Conservation (phyloP, 2,888 invertebrate species). For the Eupsilia transversa region DNA sequence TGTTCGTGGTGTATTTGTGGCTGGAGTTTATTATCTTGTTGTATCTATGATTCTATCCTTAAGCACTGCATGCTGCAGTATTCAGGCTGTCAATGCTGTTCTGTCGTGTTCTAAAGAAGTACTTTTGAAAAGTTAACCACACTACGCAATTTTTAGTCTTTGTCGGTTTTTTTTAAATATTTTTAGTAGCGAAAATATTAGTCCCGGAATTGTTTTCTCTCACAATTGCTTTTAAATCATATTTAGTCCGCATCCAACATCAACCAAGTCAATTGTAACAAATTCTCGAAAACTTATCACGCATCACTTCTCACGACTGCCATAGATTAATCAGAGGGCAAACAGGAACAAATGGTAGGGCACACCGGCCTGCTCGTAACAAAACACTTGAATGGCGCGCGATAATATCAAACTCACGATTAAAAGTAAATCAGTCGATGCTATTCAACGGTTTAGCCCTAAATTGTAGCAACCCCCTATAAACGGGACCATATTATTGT, state of each 20-base stretch:
- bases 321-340: slow-evolving; percentile 57
- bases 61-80: too few species aligned
- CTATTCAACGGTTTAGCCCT: slow-evolving; percentile 81
- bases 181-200: too few species aligned
- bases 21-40: too few species aligned
- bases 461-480: slow-evolving; percentile 81
- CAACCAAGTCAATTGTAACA: slow-evolving; percentile 31
- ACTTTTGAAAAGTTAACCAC: too few species aligned
- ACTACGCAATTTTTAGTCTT: too few species aligned
- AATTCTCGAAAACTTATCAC: slow-evolving; percentile 56
- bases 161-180: too few species aligned
- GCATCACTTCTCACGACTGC: slow-evolving; percentile 57
- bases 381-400: slow-evolving; percentile 80
- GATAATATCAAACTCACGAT: slow-evolving; percentile 87
- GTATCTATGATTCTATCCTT: too few species aligned
- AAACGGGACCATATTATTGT: slow-evolving; percentile 76
- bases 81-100: too few species aligned
- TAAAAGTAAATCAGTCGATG: slow-evolving; percentile 86
- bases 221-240: neutral
- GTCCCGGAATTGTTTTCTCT: too few species aligned
- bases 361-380: slow-evolving; percentile 76
- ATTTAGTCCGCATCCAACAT: slow-evolving; percentile 4
- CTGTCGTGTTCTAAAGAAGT: too few species aligned
- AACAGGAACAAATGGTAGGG: slow-evolving; percentile 71
- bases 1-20: too few species aligned